Evolutionary conservation across 2,113 vertebrate species (phyloP), one percentile per base, ranked within the genome.

Genomic region (Kryptolebias marmoratus): DNA sequence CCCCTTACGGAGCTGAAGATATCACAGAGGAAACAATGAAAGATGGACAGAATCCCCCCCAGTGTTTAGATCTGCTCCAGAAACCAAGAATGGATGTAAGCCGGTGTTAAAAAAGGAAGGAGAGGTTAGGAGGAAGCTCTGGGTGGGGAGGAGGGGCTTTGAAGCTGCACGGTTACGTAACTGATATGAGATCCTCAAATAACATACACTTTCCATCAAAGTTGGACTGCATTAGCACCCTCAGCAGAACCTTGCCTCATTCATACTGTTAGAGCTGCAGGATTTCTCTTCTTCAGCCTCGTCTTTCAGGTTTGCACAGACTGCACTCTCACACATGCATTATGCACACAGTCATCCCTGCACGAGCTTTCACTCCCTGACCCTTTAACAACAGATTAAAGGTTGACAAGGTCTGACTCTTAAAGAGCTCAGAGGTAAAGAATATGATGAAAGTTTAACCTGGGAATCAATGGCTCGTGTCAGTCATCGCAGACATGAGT

Each of bases 161-260:
- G 81, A 76, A 88, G 77, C 87, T 84, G 73, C 79, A 79, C 80
- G 69, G 87, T 90, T 91, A 90, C 32, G n/a, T 84, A 89, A 91
- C 73, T 79, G 83, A 89, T 83, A 88, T 66, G 70, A 68, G 77
- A 84, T 87, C 74, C 79, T 85, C 73, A 78, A 73, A 82, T 85
- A 87, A 64, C 63, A 72, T 28, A 86, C 63, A 73, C 78, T 73
- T 79, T 71, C 57, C 68, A 71, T 82, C 81, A 73, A 87, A 85
- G 77, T 82, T 83, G 69, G 62, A 80, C 67, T 83, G 67, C 84
- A 82, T 83, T 79, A 73, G 70, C 50, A 75, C 39, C 65, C 42
- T 79, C 48, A 55, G 48, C 65, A 77, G 66, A 80, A 76, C 60
- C 75, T 30, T 48, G 11, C 52, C 66, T 74, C 65, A 61, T 68